Evolutionary conservation across 2,888 invertebrate species (phyloP).

Genomic region (Poecilobothrus nobilitatus): DNA sequence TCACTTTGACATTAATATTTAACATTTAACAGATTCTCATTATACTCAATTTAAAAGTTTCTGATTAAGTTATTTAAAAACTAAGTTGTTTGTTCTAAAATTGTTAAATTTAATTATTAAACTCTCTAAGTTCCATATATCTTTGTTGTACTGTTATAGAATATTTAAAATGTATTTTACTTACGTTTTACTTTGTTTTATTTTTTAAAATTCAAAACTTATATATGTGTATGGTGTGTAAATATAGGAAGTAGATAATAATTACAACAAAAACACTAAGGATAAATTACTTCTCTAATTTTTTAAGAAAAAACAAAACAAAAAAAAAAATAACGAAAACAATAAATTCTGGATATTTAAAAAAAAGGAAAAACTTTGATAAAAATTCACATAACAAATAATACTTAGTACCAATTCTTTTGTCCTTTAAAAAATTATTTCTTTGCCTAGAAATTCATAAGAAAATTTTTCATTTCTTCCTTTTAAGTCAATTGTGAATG

Average conservation of each 20-base stretch:
- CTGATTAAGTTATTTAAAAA: too few species aligned
- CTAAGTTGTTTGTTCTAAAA: too few species aligned
- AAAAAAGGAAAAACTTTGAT: not conserved
- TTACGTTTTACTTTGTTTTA: not conserved
- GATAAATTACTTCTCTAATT: not conserved
- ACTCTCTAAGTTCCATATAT: not conserved
- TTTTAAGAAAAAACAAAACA: not conserved
- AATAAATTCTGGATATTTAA: not conserved
- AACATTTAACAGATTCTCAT: too few species aligned
- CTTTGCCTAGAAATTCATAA: not conserved
- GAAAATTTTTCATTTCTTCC: not conserved
- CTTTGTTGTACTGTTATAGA: too few species aligned
- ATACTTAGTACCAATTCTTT: not conserved
- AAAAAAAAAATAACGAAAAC: not conserved
- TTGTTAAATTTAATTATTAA: too few species aligned
- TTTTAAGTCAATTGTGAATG: not conserved
- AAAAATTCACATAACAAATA: not conserved
- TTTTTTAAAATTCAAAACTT: not conserved
- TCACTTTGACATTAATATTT: too few species aligned
- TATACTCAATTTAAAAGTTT: too few species aligned
- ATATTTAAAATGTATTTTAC: not conserved
- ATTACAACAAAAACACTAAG: not conserved
- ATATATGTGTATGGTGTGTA: not conserved
- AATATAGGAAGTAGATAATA: not conserved
- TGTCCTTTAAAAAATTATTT: too few species aligned